Base-by-base conservation (phyloP, 2,113 vertebrate species). In the Salvelinus namaycush region DNA sequence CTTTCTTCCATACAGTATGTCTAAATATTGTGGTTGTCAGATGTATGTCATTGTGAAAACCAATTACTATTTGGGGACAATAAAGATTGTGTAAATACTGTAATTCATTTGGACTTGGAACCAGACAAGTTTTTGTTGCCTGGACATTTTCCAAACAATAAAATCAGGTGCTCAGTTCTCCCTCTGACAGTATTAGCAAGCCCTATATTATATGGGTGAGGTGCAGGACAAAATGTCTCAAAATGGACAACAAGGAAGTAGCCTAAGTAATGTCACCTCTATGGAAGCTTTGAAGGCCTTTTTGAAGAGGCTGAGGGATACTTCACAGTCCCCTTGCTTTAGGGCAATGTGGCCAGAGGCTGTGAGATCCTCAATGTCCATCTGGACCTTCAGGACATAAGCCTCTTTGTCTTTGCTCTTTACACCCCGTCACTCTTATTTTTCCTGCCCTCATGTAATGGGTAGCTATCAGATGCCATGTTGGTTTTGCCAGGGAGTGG, bases 281-380 rank as follows among this genome's bases (percentile, higher is more conserved):
- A 73, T 22, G 1, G 95, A 93, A 16, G 93, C 79, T 49, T 87
- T 85, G 31, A 95, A 90, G 0, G 95, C 95, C 8, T 80, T 89
- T 78, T 89, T 94, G 82, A 97, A 96, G 82, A 75, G 86, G 0
- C 70, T 78, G 73, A 96, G 67, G 0, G 95, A 95, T 20, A 92
- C 82, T 0, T 13, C 73, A 0, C 13, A n/a, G 0, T 77, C 70
- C 0, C 93, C 90, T 1, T 78, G 83, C 3, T 83, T 77, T 24
- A 97, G 84, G 0, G 95, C 94, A 72, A 0, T 51, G 1, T 83
- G 86, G 48, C 96, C 96, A 0, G 85, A 83, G 2, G 34, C 88
- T 0, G 92, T 96, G 18, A 96, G 78, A 22, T 64, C 86, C 64
- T 92, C 31, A 0, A 95, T 89, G 0, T 89, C 78, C 0, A 26